Evolutionary conservation across 2,797 vertebrate genomes (phyloP).

Genomic region (Hippocampus kuda): DNA sequence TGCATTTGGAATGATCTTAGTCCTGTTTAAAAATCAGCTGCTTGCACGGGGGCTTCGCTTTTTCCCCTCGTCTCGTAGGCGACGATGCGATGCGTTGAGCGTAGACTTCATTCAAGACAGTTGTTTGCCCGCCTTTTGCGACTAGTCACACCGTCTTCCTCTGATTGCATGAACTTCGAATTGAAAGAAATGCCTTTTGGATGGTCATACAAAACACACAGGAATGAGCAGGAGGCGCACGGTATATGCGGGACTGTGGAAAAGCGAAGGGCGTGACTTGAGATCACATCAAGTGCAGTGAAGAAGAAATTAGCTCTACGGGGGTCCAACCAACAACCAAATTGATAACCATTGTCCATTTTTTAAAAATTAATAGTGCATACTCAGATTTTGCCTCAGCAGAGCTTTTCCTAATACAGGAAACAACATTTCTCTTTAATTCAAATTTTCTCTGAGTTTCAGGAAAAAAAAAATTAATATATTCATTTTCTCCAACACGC

Average conservation of each 20-base stretch:
- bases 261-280: neutral
- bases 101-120: neutral
- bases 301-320: neutral
- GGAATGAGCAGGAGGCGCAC: neutral
- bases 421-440: neutral
- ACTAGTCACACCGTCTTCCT: neutral
- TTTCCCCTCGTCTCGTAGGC: too few relatives aligned
- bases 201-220: neutral
- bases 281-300: neutral
- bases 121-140: neutral
- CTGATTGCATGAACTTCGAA: neutral
- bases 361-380: too few relatives aligned
- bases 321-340: neutral
- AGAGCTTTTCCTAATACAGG: neutral
- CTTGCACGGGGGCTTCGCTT: neutral
- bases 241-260: neutral
- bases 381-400: too few relatives aligned
- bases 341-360: neutral
- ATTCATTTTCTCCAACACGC: neutral
- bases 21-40: neutral
- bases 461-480: neutral
- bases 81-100: neutral
- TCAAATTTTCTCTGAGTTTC: neutral
- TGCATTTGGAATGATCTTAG: neutral
- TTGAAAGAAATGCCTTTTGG: neutral